A percentile compares a stretch with the other conserved stretches of the same genome.
phyloP scores from a whole-genome alignment of 2,888 invertebrate species.

The Leucania comma region DNA sequence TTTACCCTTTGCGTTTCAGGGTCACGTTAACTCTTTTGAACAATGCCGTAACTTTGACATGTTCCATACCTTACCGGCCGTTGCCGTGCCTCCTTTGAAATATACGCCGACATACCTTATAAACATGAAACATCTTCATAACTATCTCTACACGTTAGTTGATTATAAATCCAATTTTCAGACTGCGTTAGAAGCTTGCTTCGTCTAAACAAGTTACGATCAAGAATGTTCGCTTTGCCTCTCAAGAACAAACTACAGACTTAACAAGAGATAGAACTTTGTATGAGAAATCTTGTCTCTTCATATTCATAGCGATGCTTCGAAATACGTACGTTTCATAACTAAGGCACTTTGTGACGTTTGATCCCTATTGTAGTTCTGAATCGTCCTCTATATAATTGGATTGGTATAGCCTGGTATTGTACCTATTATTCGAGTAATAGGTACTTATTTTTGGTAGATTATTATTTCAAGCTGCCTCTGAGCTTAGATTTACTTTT shows the following conservation, averaged over 20 bases:
- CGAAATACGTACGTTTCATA: constrained; percentile 3
- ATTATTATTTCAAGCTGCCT: too few species aligned
- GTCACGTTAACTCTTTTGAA: too few species aligned
- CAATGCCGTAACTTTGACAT: too few species aligned
- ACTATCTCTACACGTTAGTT: not conserved
- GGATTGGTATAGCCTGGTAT: not conserved
- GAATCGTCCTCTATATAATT: not conserved
- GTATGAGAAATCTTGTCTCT: constrained; percentile 6
- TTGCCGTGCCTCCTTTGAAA: not conserved
- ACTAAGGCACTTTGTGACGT: not conserved
- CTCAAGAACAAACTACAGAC: constrained; percentile 30
- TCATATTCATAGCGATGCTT: constrained; percentile 11
- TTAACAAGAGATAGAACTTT: constrained; percentile 27
- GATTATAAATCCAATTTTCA: constrained; percentile 38
- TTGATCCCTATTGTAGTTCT: constrained; percentile 1
- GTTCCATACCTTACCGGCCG: too few species aligned
- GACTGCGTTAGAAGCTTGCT: constrained; percentile 29
- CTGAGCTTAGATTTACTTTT: too few species aligned
- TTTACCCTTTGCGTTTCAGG: too few species aligned
- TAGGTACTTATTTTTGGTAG: not conserved
- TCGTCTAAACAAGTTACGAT: constrained; percentile 46
- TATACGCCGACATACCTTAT: not conserved
- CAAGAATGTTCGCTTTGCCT: constrained; percentile 37
- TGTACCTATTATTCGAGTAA: not conserved
- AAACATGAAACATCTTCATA: constrained; percentile 2